These are phyloP conservation scores for Tetrao urogallus DNA, from an alignment of 2,113 vertebrate species.

Conservation along the genomic window DNA sequence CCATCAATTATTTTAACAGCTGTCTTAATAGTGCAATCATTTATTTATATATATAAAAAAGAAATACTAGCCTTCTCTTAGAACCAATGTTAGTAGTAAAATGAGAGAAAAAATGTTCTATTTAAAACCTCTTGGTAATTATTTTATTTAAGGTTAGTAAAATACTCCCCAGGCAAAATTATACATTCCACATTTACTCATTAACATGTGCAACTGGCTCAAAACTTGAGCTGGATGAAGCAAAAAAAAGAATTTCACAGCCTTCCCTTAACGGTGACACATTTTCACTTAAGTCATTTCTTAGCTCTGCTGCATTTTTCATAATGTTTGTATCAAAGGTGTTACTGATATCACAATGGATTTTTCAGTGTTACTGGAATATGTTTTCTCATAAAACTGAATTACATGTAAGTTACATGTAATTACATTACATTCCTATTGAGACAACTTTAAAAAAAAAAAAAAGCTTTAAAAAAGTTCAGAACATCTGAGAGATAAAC, in stretches of 20 bases:
- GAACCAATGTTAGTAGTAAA: not conserved
- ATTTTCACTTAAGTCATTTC: not conserved
- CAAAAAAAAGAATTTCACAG: not conserved
- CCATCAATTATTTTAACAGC: not conserved
- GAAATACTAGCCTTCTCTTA: not conserved
- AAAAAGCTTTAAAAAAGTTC: not conserved
- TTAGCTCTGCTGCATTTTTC: not conserved
- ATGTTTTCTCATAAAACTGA: not conserved
- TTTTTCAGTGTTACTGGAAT: not conserved
- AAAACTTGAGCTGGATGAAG: not conserved
- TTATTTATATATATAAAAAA: not conserved
- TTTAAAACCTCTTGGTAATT: not conserved
- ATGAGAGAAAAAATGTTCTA: not conserved
- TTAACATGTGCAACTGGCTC: not conserved
- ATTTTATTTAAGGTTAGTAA: not conserved
- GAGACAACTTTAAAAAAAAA: not conserved
- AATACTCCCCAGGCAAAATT: not conserved
- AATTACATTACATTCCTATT: not conserved
- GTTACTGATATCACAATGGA: not conserved
- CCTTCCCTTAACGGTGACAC: not conserved
- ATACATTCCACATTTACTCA: not conserved
- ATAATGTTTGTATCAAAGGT: not conserved
- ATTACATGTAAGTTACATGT: not conserved
- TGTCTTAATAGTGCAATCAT: not conserved
- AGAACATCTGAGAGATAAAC: not conserved